phyloP scores from a whole-genome alignment of 2,797 vertebrate genomes.

The Poecilia picta region DNA sequence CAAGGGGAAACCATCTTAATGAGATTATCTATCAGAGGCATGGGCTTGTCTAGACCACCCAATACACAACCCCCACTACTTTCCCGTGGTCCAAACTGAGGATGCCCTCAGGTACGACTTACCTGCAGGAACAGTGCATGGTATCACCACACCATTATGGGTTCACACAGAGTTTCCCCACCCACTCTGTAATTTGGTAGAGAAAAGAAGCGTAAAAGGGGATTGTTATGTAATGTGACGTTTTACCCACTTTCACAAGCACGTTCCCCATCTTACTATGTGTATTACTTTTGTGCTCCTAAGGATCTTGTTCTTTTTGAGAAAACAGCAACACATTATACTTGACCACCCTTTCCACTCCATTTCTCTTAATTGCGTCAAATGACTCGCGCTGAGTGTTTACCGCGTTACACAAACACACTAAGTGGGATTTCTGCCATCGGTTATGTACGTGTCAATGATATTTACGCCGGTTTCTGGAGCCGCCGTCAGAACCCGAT shows the following conservation, averaged over 20 bases:
- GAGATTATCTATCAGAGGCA: slow-evolving; percentile 82
- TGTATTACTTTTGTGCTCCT: background rate
- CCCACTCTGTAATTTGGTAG: slow-evolving; percentile 46
- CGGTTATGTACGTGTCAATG: slow-evolving; percentile 43
- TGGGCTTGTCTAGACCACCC: slow-evolving; percentile 82
- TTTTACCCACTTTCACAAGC: background rate
- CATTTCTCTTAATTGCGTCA: slow-evolving; percentile 19
- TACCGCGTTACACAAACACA: slow-evolving; percentile 47
- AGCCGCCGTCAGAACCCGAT: slow-evolving; percentile 40
- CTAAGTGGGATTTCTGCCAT: slow-evolving; percentile 47
- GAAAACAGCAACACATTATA: background rate
- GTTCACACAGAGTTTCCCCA: slow-evolving; percentile 66
- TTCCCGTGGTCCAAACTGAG: slow-evolving; percentile 8
- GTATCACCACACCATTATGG: slow-evolving; percentile 74
- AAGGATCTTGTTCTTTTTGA: background rate
- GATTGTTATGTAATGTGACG: background rate
- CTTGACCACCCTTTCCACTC: background rate
- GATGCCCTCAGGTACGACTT: slow-evolving; percentile 70
- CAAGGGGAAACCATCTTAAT: slow-evolving; percentile 82
- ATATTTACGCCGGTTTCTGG: slow-evolving; percentile 58
- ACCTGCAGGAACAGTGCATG: slow-evolving; percentile 66
- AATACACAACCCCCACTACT: slow-evolving; percentile 78
- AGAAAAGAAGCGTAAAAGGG: slow-evolving; percentile 6
- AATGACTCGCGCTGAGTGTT: slow-evolving; percentile 19
- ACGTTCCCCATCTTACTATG: background rate